Percentiles rank a stretch among this genome's conserved stretches.
Evolutionary conservation across 2,113 vertebrate species (phyloP).

Genomic region (Chamaetylas fuelleborni): DNA sequence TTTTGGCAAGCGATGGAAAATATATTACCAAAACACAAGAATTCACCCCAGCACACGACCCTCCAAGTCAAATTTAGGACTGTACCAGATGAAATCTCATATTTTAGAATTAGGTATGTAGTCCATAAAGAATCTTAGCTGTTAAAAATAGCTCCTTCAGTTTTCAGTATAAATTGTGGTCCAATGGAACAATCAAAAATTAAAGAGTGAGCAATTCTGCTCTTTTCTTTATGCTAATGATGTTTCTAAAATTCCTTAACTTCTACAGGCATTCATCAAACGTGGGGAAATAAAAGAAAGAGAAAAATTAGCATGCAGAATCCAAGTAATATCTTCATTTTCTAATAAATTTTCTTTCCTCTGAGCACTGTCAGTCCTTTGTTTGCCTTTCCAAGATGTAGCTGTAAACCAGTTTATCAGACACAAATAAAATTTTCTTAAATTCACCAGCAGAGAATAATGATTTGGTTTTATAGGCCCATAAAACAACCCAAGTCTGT

Average conservation of each 20-base stretch:
- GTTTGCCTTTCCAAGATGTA: background rate
- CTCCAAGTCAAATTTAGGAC: background rate
- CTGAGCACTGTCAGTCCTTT: background rate
- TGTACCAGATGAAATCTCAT: background rate
- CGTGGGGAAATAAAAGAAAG: background rate
- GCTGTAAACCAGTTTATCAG: background rate
- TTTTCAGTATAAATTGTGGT: background rate
- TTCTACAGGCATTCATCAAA: background rate
- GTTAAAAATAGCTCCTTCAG: background rate
- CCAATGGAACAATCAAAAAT: background rate
- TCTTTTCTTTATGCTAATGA: background rate
- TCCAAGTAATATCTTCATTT: background rate
- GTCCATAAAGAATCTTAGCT: background rate
- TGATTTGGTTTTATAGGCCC: conserved; percentile 38
- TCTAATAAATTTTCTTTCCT: background rate
- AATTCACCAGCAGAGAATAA: conserved; percentile 18
- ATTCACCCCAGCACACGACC: background rate
- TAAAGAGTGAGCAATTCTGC: background rate
- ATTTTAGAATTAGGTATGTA: background rate
- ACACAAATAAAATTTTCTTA: conserved; percentile 16
- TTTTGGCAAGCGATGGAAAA: background rate
- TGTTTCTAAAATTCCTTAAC: background rate
- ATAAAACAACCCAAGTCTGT: conserved; percentile 35
- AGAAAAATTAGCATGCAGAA: background rate
- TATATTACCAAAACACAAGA: background rate